Evolutionary conservation across 1,140 invertebrate genomes (phyloP).

Genomic region (Chelonus insularis): DNA sequence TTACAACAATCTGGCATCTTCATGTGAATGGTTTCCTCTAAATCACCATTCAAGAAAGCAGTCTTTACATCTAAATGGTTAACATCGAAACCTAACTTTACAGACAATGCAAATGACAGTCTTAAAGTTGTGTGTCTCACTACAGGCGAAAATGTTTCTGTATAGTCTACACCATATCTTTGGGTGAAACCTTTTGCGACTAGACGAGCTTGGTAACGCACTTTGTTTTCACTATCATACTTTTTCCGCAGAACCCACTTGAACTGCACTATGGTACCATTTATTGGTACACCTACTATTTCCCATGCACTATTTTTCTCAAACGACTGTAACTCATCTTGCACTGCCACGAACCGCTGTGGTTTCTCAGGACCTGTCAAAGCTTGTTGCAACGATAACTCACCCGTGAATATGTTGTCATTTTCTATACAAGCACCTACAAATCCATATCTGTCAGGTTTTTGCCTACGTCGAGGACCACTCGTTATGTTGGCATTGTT

Average conservation of each 20-base stretch:
- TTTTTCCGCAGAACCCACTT: constrained; percentile 26
- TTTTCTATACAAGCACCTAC: not conserved
- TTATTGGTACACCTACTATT: constrained; percentile 1
- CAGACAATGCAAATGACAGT: not conserved
- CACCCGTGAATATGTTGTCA: not conserved
- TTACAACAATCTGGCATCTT: constrained; percentile 36
- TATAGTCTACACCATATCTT: constrained; percentile 46
- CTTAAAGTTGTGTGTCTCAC: not conserved
- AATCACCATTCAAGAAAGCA: constrained; percentile 47
- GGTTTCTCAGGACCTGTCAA: not conserved
- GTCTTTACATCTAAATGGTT: constrained; percentile 47
- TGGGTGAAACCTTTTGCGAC: constrained; percentile 51
- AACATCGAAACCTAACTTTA: not conserved
- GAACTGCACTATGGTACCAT: constrained; percentile 1
- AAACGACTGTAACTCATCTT: constrained; percentile 22
- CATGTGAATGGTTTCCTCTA: constrained; percentile 48
- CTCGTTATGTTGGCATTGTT: too few species aligned
- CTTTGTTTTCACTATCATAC: constrained; percentile 13
- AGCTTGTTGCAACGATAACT: constrained; percentile 6
- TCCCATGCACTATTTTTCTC: constrained; percentile 15
- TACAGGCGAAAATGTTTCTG: constrained; percentile 34
- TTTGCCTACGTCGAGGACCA: not conserved
- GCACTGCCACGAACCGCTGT: constrained; percentile 19
- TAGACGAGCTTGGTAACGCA: constrained; percentile 41
- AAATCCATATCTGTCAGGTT: not conserved